Conservation (phyloP, 2,113 vertebrate genomes). For the Gorsachius goisagi region DNA sequence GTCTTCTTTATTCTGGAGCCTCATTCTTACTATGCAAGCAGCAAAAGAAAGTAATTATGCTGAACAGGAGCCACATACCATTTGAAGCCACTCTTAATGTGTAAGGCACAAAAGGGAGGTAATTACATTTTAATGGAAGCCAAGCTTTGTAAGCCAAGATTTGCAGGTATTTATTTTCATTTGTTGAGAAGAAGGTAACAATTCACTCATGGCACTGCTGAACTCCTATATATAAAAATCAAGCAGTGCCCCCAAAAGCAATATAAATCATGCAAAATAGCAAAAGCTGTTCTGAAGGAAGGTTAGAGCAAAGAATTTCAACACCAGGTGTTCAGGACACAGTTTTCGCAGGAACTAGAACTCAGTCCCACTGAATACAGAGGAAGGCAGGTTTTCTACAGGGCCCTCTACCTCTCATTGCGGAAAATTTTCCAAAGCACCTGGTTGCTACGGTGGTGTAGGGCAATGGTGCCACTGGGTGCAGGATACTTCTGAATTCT, state of each 20-base stretch:
- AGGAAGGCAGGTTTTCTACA: not conserved
- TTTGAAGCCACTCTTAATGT: constrained; percentile 19
- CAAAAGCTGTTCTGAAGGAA: not conserved
- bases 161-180: constrained; percentile 18
- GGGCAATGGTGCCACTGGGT: not conserved
- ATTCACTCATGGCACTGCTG: not conserved
- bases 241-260: not conserved
- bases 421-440: not conserved
- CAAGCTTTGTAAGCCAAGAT: constrained; percentile 1
- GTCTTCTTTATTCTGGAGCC: not conserved
- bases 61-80: not conserved
- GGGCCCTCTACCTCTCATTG: not conserved
- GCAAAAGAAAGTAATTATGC: constrained; percentile 34
- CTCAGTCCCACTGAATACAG: not conserved
- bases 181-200: not conserved
- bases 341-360: not conserved
- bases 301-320: not conserved
- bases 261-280: not conserved
- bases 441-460: not conserved
- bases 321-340: not conserved
- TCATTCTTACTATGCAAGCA: not conserved
- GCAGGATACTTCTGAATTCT: not conserved
- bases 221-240: not conserved
- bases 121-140: constrained; percentile 37
- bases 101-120: constrained; percentile 27